Evolutionary conservation across 2,797 vertebrate species (phyloP).

Genomic region (Channallabes apus): DNA sequence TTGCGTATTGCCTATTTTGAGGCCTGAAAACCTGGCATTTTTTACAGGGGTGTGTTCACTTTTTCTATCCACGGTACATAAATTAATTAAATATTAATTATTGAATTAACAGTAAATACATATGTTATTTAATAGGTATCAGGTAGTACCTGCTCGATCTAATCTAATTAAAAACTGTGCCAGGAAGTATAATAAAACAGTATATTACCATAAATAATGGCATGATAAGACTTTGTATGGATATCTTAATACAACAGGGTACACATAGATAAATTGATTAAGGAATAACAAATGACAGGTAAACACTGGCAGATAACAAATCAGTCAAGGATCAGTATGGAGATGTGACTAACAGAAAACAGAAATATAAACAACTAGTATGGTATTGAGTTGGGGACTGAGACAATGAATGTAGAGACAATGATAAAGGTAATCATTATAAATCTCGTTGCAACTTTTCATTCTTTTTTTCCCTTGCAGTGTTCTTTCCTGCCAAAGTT

Average conservation of each 20-base stretch:
- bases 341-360: not conserved
- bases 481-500: conserved; percentile 93
- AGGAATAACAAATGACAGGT: not conserved
- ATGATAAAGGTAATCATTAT: not conserved
- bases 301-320: not conserved
- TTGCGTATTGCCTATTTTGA: no score
- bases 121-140: no score
- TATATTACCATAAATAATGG: not conserved
- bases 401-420: not conserved
- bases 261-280: not conserved
- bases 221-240: not conserved
- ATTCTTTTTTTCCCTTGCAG: conserved; percentile 67
- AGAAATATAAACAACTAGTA: not conserved
- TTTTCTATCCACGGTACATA: no score
- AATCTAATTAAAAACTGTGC: not conserved
- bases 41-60: no score
- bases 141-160: no score
- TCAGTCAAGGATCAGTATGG: not conserved
- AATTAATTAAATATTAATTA: no score
- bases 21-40: no score
- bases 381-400: not conserved
- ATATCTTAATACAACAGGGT: not conserved
- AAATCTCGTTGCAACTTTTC: not conserved
- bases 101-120: no score
- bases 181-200: not conserved